Evolutionary conservation across 1,140 invertebrate species (phyloP).

Genomic region (Halesus radiatus): DNA sequence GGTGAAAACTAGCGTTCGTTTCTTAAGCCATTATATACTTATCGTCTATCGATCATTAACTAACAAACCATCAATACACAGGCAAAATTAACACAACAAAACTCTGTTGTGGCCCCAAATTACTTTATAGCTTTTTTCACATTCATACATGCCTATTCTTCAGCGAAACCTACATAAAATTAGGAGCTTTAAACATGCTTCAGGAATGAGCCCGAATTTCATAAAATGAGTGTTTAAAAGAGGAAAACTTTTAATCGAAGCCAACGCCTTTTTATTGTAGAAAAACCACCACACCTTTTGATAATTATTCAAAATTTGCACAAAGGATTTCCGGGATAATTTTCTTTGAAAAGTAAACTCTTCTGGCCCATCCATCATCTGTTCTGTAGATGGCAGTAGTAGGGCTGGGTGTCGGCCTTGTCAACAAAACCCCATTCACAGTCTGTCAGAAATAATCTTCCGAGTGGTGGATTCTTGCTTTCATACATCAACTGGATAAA

Average conservation of each 20-base stretch:
- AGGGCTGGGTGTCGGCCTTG: slow-evolving; percentile 24
- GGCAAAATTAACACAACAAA: too few species aligned
- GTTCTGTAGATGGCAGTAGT: slow-evolving; percentile 42
- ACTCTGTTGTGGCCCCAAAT: too few species aligned
- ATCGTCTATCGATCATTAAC: too few species aligned
- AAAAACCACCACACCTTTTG: neutral
- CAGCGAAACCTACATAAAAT: too few species aligned
- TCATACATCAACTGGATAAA: slow-evolving; percentile 11
- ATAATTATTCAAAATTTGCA: slow-evolving; percentile 33
- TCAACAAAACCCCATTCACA: slow-evolving; percentile 52
- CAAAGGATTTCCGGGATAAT: slow-evolving; percentile 26
- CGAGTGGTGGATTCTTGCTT: slow-evolving; percentile 20
- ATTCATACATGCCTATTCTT: too few species aligned
- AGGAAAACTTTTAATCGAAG: neutral
- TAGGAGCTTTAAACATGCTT: too few species aligned
- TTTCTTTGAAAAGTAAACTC: slow-evolving; percentile 22
- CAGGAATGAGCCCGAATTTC: too few species aligned
- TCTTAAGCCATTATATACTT: too few species aligned
- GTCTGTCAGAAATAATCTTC: slow-evolving; percentile 50
- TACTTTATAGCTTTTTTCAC: too few species aligned
- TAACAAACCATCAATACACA: too few species aligned
- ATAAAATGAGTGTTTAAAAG: too few species aligned
- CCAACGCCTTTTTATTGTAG: neutral
- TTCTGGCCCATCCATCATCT: slow-evolving; percentile 47
- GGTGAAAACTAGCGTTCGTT: too few species aligned